These are phyloP conservation scores for Catharus ustulatus DNA, from an alignment of 2,797 vertebrate genomes.

Conservation along the genomic window DNA sequence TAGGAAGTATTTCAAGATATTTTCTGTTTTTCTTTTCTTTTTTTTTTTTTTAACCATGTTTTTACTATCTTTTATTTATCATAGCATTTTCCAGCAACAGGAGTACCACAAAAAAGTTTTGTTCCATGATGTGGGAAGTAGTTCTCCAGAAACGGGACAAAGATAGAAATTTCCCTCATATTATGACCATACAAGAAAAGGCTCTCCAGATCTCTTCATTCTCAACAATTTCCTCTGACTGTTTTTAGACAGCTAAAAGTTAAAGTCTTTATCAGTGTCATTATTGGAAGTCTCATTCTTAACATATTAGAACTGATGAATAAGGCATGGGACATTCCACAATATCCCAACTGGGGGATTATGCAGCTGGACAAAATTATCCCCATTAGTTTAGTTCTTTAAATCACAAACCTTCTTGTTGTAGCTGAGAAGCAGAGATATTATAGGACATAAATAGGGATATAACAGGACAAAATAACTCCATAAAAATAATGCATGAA, in stretches of 20 bases:
- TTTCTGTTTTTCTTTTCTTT: not conserved
- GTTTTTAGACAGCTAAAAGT: not conserved
- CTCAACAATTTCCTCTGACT: not conserved
- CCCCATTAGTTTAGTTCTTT: not conserved
- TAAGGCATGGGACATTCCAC: constrained; percentile 36
- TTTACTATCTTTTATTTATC: not conserved
- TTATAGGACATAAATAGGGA: not conserved
- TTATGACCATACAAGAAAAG: not conserved
- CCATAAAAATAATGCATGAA: constrained; percentile 8
- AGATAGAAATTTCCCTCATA: not conserved
- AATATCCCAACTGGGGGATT: not conserved
- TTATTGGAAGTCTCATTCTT: constrained; percentile 16
- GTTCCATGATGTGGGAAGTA: not conserved
- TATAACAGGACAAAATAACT: constrained; percentile 6
- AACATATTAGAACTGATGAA: not conserved
- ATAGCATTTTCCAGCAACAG: not conserved
- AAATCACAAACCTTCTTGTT: constrained; percentile 17
- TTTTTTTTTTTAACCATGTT: not conserved
- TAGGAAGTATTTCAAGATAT: not conserved
- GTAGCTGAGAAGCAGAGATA: not conserved
- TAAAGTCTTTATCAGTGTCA: not conserved
- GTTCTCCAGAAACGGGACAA: not conserved
- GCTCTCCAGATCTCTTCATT: not conserved
- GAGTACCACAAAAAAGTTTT: not conserved
- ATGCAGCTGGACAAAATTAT: constrained; percentile 53